phyloP scores from a whole-genome alignment of 2,888 invertebrate genomes.

The Hypomecis atomaria region DNA sequence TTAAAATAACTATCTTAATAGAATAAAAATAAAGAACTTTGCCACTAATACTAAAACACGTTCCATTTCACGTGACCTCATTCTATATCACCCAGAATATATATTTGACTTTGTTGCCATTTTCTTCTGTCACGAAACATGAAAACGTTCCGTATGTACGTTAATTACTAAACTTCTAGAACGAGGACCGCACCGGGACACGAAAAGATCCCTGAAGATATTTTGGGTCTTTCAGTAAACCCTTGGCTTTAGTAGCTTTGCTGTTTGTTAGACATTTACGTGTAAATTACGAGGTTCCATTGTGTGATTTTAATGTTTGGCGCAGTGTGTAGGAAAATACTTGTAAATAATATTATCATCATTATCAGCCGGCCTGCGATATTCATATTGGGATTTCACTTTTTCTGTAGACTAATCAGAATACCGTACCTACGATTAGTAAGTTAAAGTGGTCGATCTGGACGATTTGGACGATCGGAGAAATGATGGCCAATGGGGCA shows the following conservation, averaged over 20 bases:
- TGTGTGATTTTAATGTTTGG: constrained; percentile 18
- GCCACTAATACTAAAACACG: not conserved
- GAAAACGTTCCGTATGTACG: constrained; percentile 30
- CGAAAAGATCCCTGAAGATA: constrained; percentile 29
- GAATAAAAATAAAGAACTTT: not conserved
- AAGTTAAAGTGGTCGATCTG: no score
- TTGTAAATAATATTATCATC: not conserved
- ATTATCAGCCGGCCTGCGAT: no score
- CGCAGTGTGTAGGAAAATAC: constrained; percentile 4
- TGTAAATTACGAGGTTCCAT: constrained; percentile 7
- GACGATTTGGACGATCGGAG: no score
- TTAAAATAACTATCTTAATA: not conserved
- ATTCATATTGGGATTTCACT: no score
- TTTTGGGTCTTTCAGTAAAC: constrained; percentile 18
- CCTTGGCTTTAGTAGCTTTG: constrained; percentile 13
- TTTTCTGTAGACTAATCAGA: no score
- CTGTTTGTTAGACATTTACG: constrained; percentile 10
- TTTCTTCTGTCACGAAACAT: constrained; percentile 10
- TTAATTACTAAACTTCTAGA: constrained; percentile 32
- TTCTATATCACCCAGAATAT: constrained; percentile 1
- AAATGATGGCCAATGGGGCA: no score
- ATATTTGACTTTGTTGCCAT: no score
- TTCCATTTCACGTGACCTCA: constrained; percentile 8
- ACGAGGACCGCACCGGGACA: constrained; percentile 22
- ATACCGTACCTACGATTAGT: no score